These are phyloP conservation scores for Lynx canadensis DNA, from an alignment of 2,113 vertebrate genomes.

Conservation along the genomic window DNA sequence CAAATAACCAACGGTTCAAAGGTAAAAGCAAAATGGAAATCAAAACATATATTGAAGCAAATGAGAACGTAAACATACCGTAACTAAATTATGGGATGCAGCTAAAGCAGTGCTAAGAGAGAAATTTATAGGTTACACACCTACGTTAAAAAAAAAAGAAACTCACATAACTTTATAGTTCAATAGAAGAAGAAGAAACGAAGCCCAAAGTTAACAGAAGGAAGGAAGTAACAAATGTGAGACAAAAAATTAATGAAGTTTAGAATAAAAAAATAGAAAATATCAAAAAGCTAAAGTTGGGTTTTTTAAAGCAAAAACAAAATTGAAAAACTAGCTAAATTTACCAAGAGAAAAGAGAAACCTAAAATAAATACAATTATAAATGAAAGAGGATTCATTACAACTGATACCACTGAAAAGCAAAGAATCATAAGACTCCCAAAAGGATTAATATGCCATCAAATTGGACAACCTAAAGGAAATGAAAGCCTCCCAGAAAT, in stretches of 20 bases:
- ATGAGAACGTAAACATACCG: background rate
- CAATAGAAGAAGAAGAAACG: background rate
- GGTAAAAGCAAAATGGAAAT: background rate
- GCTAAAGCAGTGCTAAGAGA: too few species aligned
- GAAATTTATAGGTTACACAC: background rate
- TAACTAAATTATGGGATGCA: background rate
- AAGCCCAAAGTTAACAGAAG: background rate
- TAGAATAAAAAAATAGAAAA: background rate
- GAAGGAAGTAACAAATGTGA: background rate
- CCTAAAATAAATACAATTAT: background rate
- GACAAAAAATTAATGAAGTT: background rate
- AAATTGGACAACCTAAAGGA: background rate
- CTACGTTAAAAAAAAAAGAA: background rate
- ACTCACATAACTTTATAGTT: background rate
- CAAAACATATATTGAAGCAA: background rate
- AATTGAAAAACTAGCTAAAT: background rate
- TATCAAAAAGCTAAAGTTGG: background rate
- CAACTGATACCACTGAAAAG: background rate
- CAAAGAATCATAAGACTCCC: background rate
- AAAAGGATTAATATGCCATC: background rate
- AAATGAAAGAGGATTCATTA: background rate
- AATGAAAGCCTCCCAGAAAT: background rate
- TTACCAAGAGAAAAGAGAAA: background rate
- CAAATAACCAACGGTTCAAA: background rate
- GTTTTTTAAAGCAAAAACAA: background rate